Evolutionary conservation across 2,797 vertebrate species (phyloP).

Genomic region (Cetoscarus ocellatus): DNA sequence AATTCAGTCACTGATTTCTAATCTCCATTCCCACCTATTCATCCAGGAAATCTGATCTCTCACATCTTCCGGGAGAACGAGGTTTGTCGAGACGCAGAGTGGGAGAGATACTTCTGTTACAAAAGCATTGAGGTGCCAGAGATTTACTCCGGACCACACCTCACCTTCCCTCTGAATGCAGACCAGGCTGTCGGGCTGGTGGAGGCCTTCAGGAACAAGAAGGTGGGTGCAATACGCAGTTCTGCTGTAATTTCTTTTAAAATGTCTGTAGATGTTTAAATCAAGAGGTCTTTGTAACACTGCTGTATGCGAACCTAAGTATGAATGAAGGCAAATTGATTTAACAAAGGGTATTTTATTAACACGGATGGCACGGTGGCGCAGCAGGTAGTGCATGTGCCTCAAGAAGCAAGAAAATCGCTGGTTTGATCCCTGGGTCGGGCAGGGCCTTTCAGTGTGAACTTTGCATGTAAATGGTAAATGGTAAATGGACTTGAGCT

Average conservation of each 20-base stretch:
- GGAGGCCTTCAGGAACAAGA: slow-evolving; percentile 94
- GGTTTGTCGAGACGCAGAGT: slow-evolving; percentile 82
- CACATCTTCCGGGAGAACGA: slow-evolving; percentile 91
- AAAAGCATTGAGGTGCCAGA: slow-evolving; percentile 89
- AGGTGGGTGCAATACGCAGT: slow-evolving; percentile 81
- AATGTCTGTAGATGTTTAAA: background rate
- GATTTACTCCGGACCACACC: slow-evolving; percentile 89
- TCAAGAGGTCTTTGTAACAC: background rate
- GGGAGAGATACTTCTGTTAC: slow-evolving; percentile 88
- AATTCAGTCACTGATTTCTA: background rate
- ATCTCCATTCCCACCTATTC: background rate
- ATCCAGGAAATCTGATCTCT: slow-evolving; percentile 90
- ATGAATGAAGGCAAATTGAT: too few species aligned
- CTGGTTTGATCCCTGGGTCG: too few species aligned
- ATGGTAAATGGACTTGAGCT: too few species aligned
- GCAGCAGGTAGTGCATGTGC: too few species aligned
- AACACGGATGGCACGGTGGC: too few species aligned
- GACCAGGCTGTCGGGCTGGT: slow-evolving; percentile 89
- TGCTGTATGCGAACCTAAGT: too few species aligned
- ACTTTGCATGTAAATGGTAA: too few species aligned
- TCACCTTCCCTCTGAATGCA: slow-evolving; percentile 91
- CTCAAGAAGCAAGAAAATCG: too few species aligned
- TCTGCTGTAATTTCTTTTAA: background rate
- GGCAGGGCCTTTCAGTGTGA: too few species aligned
- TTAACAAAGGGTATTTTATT: too few species aligned